These are phyloP conservation scores for Cryptotis parvus DNA, from an alignment of 2,113 vertebrate genomes.

Conservation along the genomic window DNA sequence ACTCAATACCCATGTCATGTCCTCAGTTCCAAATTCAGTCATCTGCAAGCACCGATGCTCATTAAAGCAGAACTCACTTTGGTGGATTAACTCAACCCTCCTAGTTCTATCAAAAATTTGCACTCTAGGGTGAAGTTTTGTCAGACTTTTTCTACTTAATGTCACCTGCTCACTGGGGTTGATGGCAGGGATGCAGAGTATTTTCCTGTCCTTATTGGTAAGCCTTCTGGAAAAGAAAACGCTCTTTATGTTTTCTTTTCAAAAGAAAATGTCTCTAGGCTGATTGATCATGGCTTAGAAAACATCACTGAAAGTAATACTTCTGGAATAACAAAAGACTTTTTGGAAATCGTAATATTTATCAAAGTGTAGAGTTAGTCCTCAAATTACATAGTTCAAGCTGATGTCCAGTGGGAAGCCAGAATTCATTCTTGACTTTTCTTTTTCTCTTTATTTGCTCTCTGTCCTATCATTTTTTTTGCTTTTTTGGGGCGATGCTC, in stretches of 20 bases:
- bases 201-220: background rate
- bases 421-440: background rate
- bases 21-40: background rate
- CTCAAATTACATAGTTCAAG: background rate
- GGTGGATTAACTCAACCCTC: background rate
- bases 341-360: background rate
- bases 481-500: too few species aligned
- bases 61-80: background rate
- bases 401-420: background rate
- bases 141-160: background rate
- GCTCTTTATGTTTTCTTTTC: conserved; percentile 35
- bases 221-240: background rate
- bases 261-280: background rate
- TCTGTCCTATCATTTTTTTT: background rate
- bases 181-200: background rate
- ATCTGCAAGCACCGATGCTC: background rate
- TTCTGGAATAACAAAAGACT: background rate
- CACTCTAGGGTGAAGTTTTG: fast-evolving
- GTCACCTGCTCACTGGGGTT: too few species aligned
- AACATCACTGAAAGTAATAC: background rate
- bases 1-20: background rate
- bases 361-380: background rate
- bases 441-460: background rate
- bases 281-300: background rate
- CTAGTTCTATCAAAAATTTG: too few species aligned